Evolutionary conservation across 2,113 vertebrate species (phyloP).

Genomic region (Petromus typicus): DNA sequence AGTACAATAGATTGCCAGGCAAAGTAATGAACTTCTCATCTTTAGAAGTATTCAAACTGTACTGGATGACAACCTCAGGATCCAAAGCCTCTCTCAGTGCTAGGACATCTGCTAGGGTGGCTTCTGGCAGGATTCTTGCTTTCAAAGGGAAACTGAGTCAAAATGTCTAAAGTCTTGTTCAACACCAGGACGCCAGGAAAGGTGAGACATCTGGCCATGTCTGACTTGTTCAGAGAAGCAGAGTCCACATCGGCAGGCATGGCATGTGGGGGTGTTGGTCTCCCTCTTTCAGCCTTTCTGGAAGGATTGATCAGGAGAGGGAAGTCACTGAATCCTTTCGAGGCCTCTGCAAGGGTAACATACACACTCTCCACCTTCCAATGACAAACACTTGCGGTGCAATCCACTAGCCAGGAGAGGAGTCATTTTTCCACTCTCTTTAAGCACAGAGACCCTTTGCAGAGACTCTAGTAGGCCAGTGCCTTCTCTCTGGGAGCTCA

Average conservation of each 20-base stretch:
- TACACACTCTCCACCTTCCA: too few relatives aligned
- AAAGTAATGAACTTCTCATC: not conserved
- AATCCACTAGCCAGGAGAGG: not conserved
- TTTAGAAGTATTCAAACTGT: not conserved
- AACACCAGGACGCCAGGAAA: not conserved
- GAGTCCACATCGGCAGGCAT: not conserved
- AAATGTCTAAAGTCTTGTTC: not conserved
- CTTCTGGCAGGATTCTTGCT: not conserved
- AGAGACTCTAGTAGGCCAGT: not conserved
- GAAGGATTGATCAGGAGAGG: not conserved
- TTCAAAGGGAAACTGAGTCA: not conserved
- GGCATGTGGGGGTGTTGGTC: not conserved
- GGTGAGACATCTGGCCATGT: rapidly evolving
- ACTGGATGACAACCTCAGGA: not conserved
- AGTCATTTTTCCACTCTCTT: not conserved
- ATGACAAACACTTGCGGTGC: not conserved
- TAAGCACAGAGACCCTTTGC: not conserved
- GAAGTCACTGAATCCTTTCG: too few relatives aligned
- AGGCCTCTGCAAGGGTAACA: not conserved
- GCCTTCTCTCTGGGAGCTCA: not conserved
- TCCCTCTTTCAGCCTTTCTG: not conserved
- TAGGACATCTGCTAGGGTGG: not conserved
- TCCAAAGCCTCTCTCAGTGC: not conserved
- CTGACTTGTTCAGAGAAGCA: not conserved
- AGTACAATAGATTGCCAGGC: not conserved